Percentiles rank a stretch among this genome's conserved stretches.
Evolutionary conservation across 2,797 vertebrate genomes (phyloP).

Genomic region (Pempheris klunzingeri): DNA sequence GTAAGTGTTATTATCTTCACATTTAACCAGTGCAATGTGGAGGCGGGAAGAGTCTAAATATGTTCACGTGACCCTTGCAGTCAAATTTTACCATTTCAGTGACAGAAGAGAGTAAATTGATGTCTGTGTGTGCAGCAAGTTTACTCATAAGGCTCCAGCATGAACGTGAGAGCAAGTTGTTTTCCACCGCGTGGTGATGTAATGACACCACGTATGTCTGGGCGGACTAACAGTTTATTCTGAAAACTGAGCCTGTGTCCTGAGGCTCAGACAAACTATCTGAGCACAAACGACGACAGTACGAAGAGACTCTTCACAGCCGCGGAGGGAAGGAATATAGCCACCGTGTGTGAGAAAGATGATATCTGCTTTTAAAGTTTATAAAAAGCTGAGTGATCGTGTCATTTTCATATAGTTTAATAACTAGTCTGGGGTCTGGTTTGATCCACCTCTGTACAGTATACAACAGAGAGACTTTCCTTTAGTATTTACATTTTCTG

Average conservation of each 20-base stretch:
- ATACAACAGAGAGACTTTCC: background rate
- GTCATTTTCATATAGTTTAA: slow-evolving; percentile 7
- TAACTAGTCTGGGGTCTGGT: background rate
- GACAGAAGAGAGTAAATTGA: background rate
- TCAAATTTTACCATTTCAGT: background rate
- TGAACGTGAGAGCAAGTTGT: slow-evolving; percentile 58
- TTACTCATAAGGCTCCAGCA: slow-evolving; percentile 5
- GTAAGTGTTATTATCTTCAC: background rate
- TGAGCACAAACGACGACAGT: slow-evolving; percentile 44
- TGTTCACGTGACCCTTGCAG: background rate
- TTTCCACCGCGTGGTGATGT: slow-evolving; percentile 67
- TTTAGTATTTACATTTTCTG: background rate
- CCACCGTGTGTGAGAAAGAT: slow-evolving; percentile 44
- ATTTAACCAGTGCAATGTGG: background rate
- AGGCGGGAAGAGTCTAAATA: background rate
- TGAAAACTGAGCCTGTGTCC: slow-evolving; percentile 77
- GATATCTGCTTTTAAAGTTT: slow-evolving; percentile 39
- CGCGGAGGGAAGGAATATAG: slow-evolving; percentile 15
- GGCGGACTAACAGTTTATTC: slow-evolving; percentile 65
- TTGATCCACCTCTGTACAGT: background rate
- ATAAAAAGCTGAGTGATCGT: slow-evolving; percentile 1
- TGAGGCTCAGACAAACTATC: slow-evolving; percentile 73
- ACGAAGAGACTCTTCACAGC: slow-evolving; percentile 39
- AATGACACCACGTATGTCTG: slow-evolving; percentile 62
- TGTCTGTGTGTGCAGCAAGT: background rate